These are phyloP conservation scores for Volucella bombylans DNA, from an alignment of 2,888 invertebrate species.

Conservation along the genomic window DNA sequence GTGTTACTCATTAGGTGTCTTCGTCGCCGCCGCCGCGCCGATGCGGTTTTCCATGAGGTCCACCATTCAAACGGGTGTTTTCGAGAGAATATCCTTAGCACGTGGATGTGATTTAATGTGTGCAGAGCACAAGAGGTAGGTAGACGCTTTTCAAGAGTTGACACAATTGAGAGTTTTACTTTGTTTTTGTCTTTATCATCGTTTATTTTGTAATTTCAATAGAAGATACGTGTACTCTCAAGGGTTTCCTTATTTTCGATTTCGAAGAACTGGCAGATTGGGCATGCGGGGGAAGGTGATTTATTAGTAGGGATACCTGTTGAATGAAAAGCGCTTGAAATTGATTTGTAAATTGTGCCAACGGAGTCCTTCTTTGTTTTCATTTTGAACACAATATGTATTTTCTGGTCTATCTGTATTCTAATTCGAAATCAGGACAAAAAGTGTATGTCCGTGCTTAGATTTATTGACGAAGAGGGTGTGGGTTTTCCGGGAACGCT, in stretches of 20 bases:
- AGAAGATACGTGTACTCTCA: neutral
- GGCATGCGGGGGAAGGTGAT: neutral
- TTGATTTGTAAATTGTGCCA: conserved; percentile 29
- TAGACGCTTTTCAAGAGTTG: neutral
- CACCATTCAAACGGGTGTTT: neutral
- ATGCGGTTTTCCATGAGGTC: neutral
- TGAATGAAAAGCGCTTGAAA: conserved; percentile 16
- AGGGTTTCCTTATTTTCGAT: conserved; percentile 14
- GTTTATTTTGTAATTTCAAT: neutral
- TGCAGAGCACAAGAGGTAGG: neutral
- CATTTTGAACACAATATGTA: neutral
- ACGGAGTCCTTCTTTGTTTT: conserved; percentile 6
- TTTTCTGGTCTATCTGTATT: neutral
- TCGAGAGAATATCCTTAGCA: conserved; percentile 16
- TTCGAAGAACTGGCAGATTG: neutral
- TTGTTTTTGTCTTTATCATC: neutral
- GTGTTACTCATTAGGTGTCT: neutral
- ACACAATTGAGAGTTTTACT: conserved; percentile 4
- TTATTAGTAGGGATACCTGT: conserved; percentile 18
- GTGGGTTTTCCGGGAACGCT: no score
- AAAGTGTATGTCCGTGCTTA: no score
- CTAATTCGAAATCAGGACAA: neutral
- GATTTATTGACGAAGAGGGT: no score
- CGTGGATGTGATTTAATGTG: conserved; percentile 30
- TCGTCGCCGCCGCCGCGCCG: neutral